Percentiles rank a stretch among this genome's conserved stretches.
These are phyloP conservation scores for Drosophila trichaetosa DNA, from an alignment of 2,888 invertebrate species.

Conservation along the genomic window DNA sequence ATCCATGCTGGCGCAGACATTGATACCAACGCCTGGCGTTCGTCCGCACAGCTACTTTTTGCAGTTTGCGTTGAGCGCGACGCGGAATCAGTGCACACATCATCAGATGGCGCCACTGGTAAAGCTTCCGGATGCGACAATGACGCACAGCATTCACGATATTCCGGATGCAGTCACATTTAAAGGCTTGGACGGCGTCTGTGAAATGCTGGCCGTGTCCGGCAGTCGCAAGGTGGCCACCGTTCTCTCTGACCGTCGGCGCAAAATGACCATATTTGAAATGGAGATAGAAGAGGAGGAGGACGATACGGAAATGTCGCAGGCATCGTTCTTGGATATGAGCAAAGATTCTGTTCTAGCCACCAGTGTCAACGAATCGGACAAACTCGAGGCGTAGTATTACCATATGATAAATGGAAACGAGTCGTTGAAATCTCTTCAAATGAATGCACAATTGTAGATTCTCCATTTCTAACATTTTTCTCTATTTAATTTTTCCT, in stretches of 20 bases:
- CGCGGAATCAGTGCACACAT: conserved; percentile 85
- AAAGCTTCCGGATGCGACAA: conserved; percentile 69
- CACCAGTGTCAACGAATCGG: conserved; percentile 27
- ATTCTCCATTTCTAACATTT: neutral
- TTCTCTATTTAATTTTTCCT: conserved; percentile 2
- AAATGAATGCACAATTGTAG: neutral
- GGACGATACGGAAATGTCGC: conserved; percentile 89
- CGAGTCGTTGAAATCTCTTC: neutral
- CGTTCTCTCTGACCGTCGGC: conserved; percentile 91
- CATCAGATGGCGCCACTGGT: conserved; percentile 72
- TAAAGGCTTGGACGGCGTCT: conserved; percentile 88
- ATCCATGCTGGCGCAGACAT: conserved; percentile 89
- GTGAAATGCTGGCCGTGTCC: conserved; percentile 91
- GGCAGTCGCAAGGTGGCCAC: conserved; percentile 92
- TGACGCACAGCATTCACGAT: conserved; percentile 86
- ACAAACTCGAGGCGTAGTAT: conserved; percentile 32
- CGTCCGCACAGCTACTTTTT: conserved; percentile 85
- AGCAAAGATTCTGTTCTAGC: conserved; percentile 82
- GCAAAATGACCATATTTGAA: conserved; percentile 94
- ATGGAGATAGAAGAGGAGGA: conserved; percentile 97
- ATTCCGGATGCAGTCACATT: conserved; percentile 86
- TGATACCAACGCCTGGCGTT: conserved; percentile 84
- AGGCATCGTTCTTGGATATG: conserved; percentile 82
- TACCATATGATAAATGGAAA: neutral
- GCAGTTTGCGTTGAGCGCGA: conserved; percentile 84